A percentile compares a stretch with the other conserved stretches of the same genome.
Evolutionary conservation across 2,797 vertebrate species (phyloP).

Genomic region (Carapus acus): DNA sequence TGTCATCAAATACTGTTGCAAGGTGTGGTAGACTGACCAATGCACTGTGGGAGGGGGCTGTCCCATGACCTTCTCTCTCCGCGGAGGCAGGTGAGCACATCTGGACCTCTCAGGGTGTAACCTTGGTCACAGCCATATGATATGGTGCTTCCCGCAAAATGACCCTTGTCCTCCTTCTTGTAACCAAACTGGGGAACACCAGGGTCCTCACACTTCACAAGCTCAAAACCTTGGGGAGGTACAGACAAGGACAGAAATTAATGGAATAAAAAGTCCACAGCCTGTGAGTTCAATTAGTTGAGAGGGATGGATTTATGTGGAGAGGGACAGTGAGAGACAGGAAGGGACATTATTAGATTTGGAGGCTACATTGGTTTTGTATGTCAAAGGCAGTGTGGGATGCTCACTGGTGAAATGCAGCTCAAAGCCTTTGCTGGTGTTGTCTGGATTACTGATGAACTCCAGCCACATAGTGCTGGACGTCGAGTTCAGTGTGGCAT

Average conservation of each 20-base stretch:
- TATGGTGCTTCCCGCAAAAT: slow-evolving; percentile 92
- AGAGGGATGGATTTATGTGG: too few species aligned
- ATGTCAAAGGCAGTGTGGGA: slow-evolving; percentile 5
- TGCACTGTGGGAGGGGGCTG: slow-evolving; percentile 84
- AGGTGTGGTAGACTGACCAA: slow-evolving; percentile 90
- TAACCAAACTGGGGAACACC: slow-evolving; percentile 92
- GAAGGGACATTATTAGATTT: too few species aligned
- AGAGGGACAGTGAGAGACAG: neutral
- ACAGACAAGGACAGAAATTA: too few species aligned
- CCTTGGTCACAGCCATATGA: slow-evolving; percentile 91
- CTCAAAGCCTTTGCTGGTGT: slow-evolving; percentile 94
- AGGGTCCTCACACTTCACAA: slow-evolving; percentile 95
- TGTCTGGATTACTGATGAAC: slow-evolving; percentile 85
- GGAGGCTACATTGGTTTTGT: neutral
- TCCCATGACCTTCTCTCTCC: slow-evolving; percentile 95
- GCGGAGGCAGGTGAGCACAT: slow-evolving; percentile 83
- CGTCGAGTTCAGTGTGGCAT: slow-evolving; percentile 88
- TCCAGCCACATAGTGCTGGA: slow-evolving; percentile 97
- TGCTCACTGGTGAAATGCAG: slow-evolving; percentile 93
- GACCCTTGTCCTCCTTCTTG: slow-evolving; percentile 90
- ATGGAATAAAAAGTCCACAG: too few species aligned
- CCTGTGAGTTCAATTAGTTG: too few species aligned
- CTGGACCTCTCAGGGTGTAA: slow-evolving; percentile 82
- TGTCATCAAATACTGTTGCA: neutral
- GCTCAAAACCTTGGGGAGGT: slow-evolving; percentile 82